A percentile compares a stretch with the other conserved stretches of the same genome.
These are phyloP conservation scores for Drosophila atroscutellata DNA, from an alignment of 2,888 invertebrate genomes.

Conservation along the genomic window DNA sequence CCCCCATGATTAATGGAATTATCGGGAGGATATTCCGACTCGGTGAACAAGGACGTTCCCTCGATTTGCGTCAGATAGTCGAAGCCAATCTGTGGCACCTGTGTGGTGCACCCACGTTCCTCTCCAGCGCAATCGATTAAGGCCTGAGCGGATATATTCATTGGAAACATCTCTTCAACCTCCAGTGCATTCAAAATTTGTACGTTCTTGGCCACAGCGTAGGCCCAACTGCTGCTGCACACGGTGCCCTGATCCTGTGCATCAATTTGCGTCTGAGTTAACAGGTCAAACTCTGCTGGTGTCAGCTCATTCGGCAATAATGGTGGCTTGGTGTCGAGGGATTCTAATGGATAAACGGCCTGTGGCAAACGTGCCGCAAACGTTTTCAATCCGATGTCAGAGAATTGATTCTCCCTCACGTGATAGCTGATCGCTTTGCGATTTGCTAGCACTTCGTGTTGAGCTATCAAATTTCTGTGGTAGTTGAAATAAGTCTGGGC, in stretches of 20 bases:
- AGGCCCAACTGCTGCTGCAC: conserved; percentile 81
- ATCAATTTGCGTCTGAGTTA: not conserved
- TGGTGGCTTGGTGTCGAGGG: conserved; percentile 8
- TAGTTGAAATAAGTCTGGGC: conserved; percentile 72
- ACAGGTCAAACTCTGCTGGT: conserved; percentile 35
- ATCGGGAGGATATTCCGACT: conserved; percentile 90
- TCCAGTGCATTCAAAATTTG: conserved; percentile 60
- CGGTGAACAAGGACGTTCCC: conserved; percentile 90
- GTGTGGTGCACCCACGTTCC: conserved; percentile 88
- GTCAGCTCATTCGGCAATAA: conserved; percentile 6
- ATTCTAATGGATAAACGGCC: conserved; percentile 24
- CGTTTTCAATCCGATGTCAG: conserved; percentile 65
- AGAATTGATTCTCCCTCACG: conserved; percentile 68
- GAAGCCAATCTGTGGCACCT: conserved; percentile 91
- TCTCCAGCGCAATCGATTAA: conserved; percentile 91
- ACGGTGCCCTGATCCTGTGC: conserved; percentile 63
- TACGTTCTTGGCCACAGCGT: conserved; percentile 65
- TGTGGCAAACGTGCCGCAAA: conserved; percentile 67
- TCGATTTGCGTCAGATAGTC: conserved; percentile 89
- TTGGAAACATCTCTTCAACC: fast-evolving
- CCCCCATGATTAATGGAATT: conserved; percentile 46
- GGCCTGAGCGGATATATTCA: conserved; percentile 91
- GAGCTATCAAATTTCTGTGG: conserved; percentile 57
- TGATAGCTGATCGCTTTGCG: conserved; percentile 48
- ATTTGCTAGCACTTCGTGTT: conserved; percentile 59